A percentile compares a stretch with the other conserved stretches of the same genome.
Conservation (phyloP, 2,113 vertebrate genomes). For the Accipiter virgatus region DNA sequence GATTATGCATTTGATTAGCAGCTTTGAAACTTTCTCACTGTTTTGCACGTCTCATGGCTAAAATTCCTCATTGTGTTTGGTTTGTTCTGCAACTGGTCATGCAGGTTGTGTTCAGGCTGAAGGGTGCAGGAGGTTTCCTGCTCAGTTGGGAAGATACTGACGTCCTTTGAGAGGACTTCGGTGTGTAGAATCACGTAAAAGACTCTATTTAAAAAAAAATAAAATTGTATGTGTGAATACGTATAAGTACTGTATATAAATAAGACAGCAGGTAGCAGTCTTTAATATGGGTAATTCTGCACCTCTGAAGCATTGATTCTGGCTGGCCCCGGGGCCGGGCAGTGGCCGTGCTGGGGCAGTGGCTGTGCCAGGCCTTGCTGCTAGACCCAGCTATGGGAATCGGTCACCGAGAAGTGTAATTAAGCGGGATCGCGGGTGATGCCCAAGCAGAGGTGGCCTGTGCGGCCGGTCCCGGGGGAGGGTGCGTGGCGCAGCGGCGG, state of each 20-base stretch:
- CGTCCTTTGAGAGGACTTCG: not conserved
- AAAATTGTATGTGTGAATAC: accelerated
- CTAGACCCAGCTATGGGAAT: not conserved
- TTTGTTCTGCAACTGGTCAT: not conserved
- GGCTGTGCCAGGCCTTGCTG: not conserved
- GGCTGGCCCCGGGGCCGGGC: not conserved
- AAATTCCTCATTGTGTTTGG: accelerated
- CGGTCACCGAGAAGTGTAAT: accelerated
- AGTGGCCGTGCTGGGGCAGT: not conserved
- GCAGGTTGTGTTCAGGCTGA: no score
- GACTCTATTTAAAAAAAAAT: no score
- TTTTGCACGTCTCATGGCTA: not conserved
- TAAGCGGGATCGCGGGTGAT: not conserved
- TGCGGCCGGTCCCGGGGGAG: accelerated
- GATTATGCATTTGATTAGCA: not conserved
- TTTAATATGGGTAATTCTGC: not conserved
- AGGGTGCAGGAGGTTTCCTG: not conserved
- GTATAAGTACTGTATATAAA: no score
- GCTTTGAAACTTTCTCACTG: not conserved
- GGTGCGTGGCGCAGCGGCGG: accelerated
- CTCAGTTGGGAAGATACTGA: accelerated
- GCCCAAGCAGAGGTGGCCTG: not conserved
- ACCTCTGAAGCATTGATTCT: not conserved
- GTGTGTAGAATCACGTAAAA: not conserved
- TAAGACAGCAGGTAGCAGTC: not conserved